Evolutionary conservation across 2,797 vertebrate species (phyloP).

Genomic region (Microcaecilia unicolor): DNA sequence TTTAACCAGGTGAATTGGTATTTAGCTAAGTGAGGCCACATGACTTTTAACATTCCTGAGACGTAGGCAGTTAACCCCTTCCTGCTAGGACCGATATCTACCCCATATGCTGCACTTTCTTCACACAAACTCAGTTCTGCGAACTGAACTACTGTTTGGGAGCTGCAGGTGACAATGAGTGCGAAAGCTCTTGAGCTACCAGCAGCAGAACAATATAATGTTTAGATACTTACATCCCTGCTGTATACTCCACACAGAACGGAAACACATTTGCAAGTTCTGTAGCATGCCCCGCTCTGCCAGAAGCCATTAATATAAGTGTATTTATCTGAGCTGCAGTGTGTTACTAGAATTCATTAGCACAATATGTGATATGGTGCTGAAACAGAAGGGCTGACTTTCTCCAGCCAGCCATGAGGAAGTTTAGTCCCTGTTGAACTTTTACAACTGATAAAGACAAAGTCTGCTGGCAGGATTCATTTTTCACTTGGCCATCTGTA

Average conservation of each 20-base stretch:
- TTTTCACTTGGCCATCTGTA: conserved; percentile 68
- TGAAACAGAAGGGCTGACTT: conserved; percentile 59
- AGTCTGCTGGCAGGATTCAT: conserved; percentile 58
- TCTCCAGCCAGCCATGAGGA: conserved; percentile 48
- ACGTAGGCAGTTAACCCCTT: too few species aligned
- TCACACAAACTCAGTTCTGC: background rate
- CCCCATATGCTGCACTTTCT: too few species aligned
- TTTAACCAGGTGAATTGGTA: too few species aligned
- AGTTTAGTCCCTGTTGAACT: conserved; percentile 57
- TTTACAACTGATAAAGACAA: conserved; percentile 64
- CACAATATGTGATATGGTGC: conserved; percentile 55
- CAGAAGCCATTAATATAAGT: conserved; percentile 42
- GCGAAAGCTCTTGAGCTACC: conserved; percentile 10
- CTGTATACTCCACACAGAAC: conserved; percentile 24
- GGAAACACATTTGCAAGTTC: conserved; percentile 37
- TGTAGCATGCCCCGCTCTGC: conserved; percentile 45
- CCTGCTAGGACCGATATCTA: too few species aligned
- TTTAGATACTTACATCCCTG: conserved; percentile 27
- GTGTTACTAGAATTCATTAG: conserved; percentile 54
- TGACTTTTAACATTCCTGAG: too few species aligned
- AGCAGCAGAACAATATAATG: conserved; percentile 1
- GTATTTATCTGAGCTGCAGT: conserved; percentile 47
- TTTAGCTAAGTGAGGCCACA: too few species aligned
- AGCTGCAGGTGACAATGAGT: conserved; percentile 4
- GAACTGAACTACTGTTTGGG: conserved; percentile 5